Base-by-base conservation (phyloP, 2,888 invertebrate genomes). In the Invenusta paracnida region DNA sequence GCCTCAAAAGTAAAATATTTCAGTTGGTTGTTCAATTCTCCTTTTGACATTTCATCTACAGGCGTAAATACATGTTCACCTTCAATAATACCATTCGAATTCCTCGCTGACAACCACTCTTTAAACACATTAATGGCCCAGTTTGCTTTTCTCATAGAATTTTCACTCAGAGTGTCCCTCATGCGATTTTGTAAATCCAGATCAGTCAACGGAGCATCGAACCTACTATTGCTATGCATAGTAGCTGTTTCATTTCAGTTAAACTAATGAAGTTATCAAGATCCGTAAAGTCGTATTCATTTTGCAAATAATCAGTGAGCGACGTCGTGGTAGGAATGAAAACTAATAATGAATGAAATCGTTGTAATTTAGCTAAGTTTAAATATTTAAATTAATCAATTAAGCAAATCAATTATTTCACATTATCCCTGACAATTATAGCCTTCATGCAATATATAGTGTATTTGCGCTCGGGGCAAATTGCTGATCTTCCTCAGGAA, bases 1-100 rank as follows among this genome's bases (percentile, higher is more conserved):
- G 17, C 82, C 31, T 82, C 82, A 82, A 82, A 82, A 82, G 31
- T 30, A 82, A 82, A 82, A 82, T 82, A 28, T 30, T 82, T 29
- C n/a, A 82, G 82, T 29, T 82, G 82, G 31, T 30, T 29, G 82
- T 82, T 30, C 13, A 82, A 30, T 82, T 82, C 82, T 29, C 27
- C 11, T 82, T 82, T 82, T 25, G 79, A 25, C 79, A 79, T 79
- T 27, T 79, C 5, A 25, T 79, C 79, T 2, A 79, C 23, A 82
- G 13, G 29, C 31, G 29, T 82, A 82, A 82, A 82, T n/a, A 82
- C 82, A 82, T 82, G 29, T 29, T 29, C 13, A 30, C 82, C 82
- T 29, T 82, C 31, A 82, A 82, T 73, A 73, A 73, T 13, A 73
- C 73, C 73, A 73, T 73, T 25, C 82, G 13, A 30, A 29, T 82